Base-by-base conservation (phyloP, 2,797 vertebrate species). In the Eurystomus glaucurus region DNA sequence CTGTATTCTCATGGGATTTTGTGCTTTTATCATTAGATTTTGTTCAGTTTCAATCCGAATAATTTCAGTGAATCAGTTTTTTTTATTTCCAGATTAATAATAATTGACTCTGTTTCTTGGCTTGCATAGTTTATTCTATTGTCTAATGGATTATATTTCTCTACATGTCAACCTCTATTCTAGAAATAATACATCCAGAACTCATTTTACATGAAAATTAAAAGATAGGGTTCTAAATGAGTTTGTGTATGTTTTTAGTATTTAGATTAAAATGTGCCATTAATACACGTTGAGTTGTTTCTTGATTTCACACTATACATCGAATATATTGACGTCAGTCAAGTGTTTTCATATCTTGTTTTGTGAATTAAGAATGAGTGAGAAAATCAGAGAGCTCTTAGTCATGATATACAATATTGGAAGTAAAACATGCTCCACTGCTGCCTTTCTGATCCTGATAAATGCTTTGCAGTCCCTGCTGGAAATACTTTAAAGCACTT, bases 291-390 rank as follows among this genome's bases (percentile, higher is more conserved):
- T 70, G n/a, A 83, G 2, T 3, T 46, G 3, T 26, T 69, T 70
- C 35, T 11, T 39, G n/a, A 23, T 65, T 14, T 66, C 22, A 58
- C 4, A 14, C 18, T 41, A 20, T 46, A 0, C 5, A 14, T 46
- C 70, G 4, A 46, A 33, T 37, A 26, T 23, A 2, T 66, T 46
- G 25, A 51, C 11, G 31, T 68, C 14, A 83, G 33, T 29, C 29
- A 69, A 31, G 22, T 7, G 1, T 5, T 46, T 65, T 84, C 2
- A 0, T 64, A 60, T 6, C 2, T 45, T 2, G 6, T 71, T 55
- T 48, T 83, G 7, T 55, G 62, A 71, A 51, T 17, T 52, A 50
- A 35, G 11, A 29, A 28, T 54, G 14, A 91, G n/a, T 70, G 3
- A 62, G 17, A 90, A 83, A 76, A 48, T 48, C 28, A 16, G 35